A percentile compares a stretch with the other conserved stretches of the same genome.
These are phyloP conservation scores for Hormaphis cornu DNA, from an alignment of 1,140 invertebrate genomes.

Conservation along the genomic window DNA sequence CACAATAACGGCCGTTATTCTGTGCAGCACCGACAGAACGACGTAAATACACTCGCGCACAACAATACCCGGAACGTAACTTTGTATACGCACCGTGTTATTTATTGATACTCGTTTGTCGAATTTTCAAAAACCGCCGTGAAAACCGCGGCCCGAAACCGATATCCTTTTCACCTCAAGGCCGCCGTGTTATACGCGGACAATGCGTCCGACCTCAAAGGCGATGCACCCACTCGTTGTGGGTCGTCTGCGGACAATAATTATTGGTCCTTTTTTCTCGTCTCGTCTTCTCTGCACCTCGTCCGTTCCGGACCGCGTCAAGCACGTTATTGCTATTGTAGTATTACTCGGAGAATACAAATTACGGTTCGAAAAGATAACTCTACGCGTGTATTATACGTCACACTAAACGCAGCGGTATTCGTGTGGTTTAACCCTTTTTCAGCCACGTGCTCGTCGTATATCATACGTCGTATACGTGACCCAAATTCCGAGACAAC, in stretches of 20 bases:
- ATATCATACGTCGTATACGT: background rate
- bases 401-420: too few species aligned
- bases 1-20: too few species aligned
- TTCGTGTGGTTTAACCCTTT: constrained; percentile 13
- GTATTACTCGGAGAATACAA: too few species aligned
- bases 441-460: background rate
- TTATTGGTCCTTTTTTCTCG: too few species aligned
- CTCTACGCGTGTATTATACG: too few species aligned
- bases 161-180: constrained; percentile 29
- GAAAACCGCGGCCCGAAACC: background rate
- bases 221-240: constrained; percentile 10
- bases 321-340: too few species aligned
- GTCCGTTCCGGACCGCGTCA: constrained; percentile 22
- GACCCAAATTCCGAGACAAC: constrained; percentile 22
- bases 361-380: too few species aligned
- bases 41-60: background rate
- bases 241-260: background rate
- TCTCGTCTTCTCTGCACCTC: background rate
- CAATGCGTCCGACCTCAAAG: constrained; percentile 13
- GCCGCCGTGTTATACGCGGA: background rate
- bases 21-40: too few species aligned
- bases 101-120: background rate
- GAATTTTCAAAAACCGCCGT: background rate
- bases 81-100: background rate
- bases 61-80: background rate